Evolutionary conservation across 2,888 invertebrate species (phyloP).

Genomic region (Noctua fimbriata): DNA sequence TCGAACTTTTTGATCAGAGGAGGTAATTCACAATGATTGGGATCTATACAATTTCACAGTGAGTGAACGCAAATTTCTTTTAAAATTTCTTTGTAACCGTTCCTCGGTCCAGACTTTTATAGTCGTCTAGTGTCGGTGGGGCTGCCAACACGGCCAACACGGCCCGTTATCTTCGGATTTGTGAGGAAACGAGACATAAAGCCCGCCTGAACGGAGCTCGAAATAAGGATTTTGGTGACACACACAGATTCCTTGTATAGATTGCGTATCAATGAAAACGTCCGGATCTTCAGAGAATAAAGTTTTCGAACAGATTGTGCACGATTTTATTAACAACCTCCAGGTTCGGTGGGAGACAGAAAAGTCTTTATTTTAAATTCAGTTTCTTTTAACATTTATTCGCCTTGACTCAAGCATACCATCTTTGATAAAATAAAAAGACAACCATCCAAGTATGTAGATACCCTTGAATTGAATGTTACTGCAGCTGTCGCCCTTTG

Average conservation of each 20-base stretch:
- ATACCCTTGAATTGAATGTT: slow-evolving; percentile 9
- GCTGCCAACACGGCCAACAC: slow-evolving; percentile 73
- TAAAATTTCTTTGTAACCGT: slow-evolving; percentile 71
- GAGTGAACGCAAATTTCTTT: slow-evolving; percentile 74
- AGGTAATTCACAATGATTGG: slow-evolving; percentile 72
- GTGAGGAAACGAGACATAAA: slow-evolving; percentile 82
- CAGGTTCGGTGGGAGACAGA: slow-evolving; percentile 5
- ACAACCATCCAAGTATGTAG: neutral
- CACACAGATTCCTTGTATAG: slow-evolving; percentile 73
- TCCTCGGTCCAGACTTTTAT: slow-evolving; percentile 73
- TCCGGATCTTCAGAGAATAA: slow-evolving; percentile 59
- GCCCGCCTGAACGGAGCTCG: slow-evolving; percentile 77
- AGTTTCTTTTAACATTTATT: slow-evolving; percentile 30
- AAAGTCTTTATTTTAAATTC: slow-evolving; percentile 49
- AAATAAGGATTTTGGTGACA: slow-evolving; percentile 76
- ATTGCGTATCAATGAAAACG: slow-evolving; percentile 73
- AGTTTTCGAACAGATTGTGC: slow-evolving; percentile 50
- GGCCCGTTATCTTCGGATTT: slow-evolving; percentile 81
- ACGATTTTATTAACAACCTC: slow-evolving; percentile 48
- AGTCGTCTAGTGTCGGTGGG: slow-evolving; percentile 67
- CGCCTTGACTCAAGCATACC: slow-evolving; percentile 16
- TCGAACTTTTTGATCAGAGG: slow-evolving; percentile 66
- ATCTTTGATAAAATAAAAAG: slow-evolving; percentile 33
- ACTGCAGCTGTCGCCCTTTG: neutral
- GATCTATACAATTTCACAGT: slow-evolving; percentile 77